Evolutionary conservation across 1,140 invertebrate species (phyloP).

Genomic region (Leptestheria dahalacensis): DNA sequence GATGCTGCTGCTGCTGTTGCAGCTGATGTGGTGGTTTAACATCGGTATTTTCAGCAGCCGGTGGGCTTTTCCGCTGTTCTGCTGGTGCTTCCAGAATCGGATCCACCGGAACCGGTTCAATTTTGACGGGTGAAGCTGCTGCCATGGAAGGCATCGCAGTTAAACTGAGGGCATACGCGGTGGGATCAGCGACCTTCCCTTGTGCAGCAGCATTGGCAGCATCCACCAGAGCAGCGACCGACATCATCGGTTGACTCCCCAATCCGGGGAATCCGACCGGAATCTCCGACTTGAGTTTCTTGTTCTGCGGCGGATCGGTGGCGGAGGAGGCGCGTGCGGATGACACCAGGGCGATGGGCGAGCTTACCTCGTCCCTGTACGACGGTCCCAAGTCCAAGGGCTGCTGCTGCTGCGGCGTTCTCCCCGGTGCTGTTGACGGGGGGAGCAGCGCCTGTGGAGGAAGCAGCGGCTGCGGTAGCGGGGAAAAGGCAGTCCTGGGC

Average conservation of each 20-base stretch:
- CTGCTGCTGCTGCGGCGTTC: conserved; percentile 8
- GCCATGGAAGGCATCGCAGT: neutral
- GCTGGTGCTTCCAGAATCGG: neutral
- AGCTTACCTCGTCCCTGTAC: conserved; percentile 14
- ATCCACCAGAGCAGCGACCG: conserved; percentile 1
- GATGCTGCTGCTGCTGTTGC: conserved; percentile 10
- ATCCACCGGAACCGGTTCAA: neutral
- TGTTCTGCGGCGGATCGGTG: neutral
- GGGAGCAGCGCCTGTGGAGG: conserved; percentile 1
- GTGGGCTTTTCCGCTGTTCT: neutral
- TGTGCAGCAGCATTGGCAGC: neutral
- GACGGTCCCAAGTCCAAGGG: conserved; percentile 7
- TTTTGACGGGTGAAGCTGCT: neutral
- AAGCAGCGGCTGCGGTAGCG: conserved; percentile 4
- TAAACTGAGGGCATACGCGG: neutral
- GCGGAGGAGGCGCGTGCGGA: conserved; percentile 23
- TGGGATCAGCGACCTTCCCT: neutral
- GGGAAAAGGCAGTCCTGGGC: neutral
- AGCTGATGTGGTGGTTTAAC: too few species aligned
- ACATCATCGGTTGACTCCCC: neutral
- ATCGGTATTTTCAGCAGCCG: neutral
- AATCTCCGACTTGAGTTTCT: neutral
- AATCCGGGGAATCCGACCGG: conserved; percentile 1
- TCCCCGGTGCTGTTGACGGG: neutral
- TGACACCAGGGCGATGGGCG: conserved; percentile 25